Evolutionary conservation across 2,113 vertebrate genomes (phyloP).

Genomic region (crab-eating macaque (Macaca fascicularis)): DNA sequence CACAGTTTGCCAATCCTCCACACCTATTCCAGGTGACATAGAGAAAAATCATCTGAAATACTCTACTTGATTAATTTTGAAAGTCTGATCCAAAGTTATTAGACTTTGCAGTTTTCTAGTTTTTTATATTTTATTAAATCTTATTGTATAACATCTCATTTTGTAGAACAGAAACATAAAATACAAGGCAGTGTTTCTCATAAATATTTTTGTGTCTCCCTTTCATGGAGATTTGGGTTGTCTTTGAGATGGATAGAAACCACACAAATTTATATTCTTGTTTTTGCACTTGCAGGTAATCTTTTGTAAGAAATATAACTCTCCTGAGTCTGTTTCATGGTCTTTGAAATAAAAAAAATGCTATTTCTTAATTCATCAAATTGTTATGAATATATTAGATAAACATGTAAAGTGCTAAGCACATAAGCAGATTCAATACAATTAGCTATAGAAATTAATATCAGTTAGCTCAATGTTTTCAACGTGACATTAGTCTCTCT

Average conservation of each 20-base stretch:
- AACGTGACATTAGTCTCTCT: background rate
- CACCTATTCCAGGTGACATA: background rate
- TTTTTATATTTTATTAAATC: background rate
- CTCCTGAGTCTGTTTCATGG: background rate
- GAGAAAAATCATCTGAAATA: background rate
- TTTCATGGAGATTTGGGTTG: background rate
- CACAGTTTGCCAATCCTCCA: background rate
- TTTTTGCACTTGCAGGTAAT: background rate
- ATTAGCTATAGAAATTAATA: background rate
- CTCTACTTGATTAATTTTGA: constrained; percentile 27
- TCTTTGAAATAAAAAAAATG: background rate
- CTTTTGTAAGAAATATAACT: background rate
- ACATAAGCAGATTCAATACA: background rate
- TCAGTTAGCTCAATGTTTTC: background rate
- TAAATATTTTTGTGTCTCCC: background rate
- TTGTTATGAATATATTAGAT: background rate
- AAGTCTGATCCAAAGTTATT: background rate
- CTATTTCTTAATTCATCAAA: background rate
- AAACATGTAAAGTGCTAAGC: background rate
- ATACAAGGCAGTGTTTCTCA: background rate
- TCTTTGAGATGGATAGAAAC: background rate
- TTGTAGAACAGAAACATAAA: background rate
- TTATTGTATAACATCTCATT: background rate
- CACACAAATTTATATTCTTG: background rate
- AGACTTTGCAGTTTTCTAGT: background rate